Evolutionary conservation across 1,140 invertebrate species (phyloP), one percentile per base, ranked within the genome.

Genomic region (Neodiprion pinetum): DNA sequence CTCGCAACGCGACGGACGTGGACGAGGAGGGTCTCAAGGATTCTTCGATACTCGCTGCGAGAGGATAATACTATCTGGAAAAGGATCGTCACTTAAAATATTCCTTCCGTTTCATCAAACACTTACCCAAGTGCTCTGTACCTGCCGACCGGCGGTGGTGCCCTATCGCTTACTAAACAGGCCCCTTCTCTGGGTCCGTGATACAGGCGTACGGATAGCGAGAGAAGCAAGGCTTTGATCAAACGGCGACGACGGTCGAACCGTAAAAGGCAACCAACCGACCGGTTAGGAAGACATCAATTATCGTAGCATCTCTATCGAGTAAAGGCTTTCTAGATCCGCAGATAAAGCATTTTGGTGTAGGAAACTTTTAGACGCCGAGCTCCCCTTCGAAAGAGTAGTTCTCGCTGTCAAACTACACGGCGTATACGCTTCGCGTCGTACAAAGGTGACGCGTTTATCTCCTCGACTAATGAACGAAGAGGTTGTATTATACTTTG

Each of bases 281-380:
- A 14, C 68, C 12, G 40, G 10, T 71, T 7, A 49, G 14, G 47
- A 50, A 66, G 47, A 48, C 69, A 70, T 73, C 77, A 77, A 80
- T 80, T 80, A 80, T 82, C 77, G 70, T 72, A 72, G 72, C 77
- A 80, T 82, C 77, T 82, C 78, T 79, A 82, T 82, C 79, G 79
- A 75, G 72, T 70, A 23, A 48, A 61, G 50, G 50, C 49, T 71
- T 66, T 68, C 21, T 70, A 77, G 77, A 80, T 79, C 65, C 71
- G 67, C 48, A 72, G 80, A 81, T 80, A 80, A 81, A 73, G 72
- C 70, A 72, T 66, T 76, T 80, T 80, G 28, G 75, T 69, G 10
- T 14, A 47, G 23, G 17, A 47, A 47, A 69, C 67, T 21, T 69
- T 76, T 68, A 70, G 72, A 72, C 67, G 66, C 66, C 53, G 48